Base-by-base conservation (phyloP, 2,888 invertebrate species). In the Pycnomerus fuliginosus region DNA sequence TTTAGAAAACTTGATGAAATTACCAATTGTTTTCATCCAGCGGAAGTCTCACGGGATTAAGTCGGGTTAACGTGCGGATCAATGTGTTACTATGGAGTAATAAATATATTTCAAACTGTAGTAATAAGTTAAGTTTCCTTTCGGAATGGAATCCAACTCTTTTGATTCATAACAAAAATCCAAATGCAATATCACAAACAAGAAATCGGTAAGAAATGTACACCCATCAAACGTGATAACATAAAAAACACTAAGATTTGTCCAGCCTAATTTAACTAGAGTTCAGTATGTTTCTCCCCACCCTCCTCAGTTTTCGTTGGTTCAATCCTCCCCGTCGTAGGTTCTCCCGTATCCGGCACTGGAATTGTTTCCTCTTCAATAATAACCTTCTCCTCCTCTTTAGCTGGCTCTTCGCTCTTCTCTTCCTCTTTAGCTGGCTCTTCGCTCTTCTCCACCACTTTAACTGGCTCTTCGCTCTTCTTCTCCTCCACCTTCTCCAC, bases 261-360 rank as follows among this genome's bases (percentile, higher is more conserved):
- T n/a, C n/a, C n/a, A n/a, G n/a, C n/a, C 25, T 25, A 25, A 25
- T 5, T 8, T 7, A 56, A 52, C 60, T 69, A 67, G 48, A 69
- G 56, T 53, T 67, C 65, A 37, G 58, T 45, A 58, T 65, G 60
- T 37, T 52, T 50, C 37, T 65, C 64, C 30, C 57, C 46, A 16
- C 55, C 47, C 27, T 55, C 55, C 25, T 62, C 55, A 12, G 56
- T 43, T 48, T 60, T 44, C 16, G 55, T 49, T 7, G 61, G 32
- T 44, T 62, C 43, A 8, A 52, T 47, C 11, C 48, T 50, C 13
- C 43, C 46, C 16, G 42, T 39, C 41, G 7, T 16, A 7, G 10
- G 14, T 10, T 14, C 22, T 10, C 22, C 20, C n/a, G n/a, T n/a
- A 13, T 48, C 48, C 38, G 33, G 14, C 37, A 52, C 50, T 32